Evolutionary conservation across 2,113 vertebrate species (phyloP).

Genomic region (Cyanocitta stelleri): DNA sequence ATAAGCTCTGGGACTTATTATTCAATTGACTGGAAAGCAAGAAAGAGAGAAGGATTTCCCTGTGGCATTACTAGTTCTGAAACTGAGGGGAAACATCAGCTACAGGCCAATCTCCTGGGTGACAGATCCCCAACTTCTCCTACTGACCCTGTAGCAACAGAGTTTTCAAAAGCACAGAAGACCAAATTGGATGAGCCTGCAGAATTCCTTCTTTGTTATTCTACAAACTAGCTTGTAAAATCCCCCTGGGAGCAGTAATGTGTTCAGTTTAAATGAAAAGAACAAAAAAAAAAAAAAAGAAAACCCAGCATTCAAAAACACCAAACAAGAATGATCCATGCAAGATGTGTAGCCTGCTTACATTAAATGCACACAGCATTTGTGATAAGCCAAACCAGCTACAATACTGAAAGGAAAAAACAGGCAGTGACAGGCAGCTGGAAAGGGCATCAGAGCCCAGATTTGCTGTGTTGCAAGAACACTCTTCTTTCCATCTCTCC

Average conservation of each 20-base stretch:
- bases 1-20: slow-evolving; percentile 32
- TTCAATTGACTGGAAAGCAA: slow-evolving; percentile 20
- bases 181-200: neutral
- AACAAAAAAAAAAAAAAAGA: neutral
- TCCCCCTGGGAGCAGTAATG: neutral
- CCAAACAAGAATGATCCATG: neutral
- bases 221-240: neutral
- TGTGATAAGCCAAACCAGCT: neutral
- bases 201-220: slow-evolving; percentile 45
- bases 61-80: neutral
- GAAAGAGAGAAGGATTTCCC: neutral
- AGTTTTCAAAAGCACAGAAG: slow-evolving; percentile 19
- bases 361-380: neutral
- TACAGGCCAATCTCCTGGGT: neutral
- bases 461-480: neutral
- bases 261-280: neutral
- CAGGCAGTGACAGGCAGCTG: neutral
- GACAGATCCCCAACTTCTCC: neutral
- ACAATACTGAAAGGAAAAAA: neutral
- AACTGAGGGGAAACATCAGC: slow-evolving; percentile 6
- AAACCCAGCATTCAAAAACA: neutral
- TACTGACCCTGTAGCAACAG: neutral
- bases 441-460: neutral
- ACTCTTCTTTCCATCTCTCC: neutral
- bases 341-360: neutral